Percentiles rank a stretch among this genome's conserved stretches.
Evolutionary conservation across 1,140 invertebrate genomes (phyloP).

Genomic region (Drosophila subpulchrella): DNA sequence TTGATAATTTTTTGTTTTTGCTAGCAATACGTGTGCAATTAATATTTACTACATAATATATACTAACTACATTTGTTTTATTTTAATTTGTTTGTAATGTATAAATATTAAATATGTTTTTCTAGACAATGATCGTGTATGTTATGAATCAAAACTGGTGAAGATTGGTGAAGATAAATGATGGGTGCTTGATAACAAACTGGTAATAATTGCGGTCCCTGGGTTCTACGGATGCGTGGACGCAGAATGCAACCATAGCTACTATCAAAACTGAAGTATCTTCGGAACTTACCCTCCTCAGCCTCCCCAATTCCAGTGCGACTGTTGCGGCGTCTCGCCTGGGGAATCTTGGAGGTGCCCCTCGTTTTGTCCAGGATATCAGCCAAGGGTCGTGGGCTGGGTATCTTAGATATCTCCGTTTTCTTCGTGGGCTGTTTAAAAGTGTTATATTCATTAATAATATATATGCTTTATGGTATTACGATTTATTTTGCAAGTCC

Average conservation of each 20-base stretch:
- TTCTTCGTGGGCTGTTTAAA: conserved; percentile 69
- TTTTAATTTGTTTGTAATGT: not conserved
- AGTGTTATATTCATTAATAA: not conserved
- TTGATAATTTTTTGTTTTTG: not conserved
- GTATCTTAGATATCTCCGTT: conserved; percentile 73
- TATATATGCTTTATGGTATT: not conserved
- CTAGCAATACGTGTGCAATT: not conserved
- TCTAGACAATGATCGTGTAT: not conserved
- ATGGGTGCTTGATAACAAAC: conserved; percentile 12
- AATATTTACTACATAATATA: not conserved
- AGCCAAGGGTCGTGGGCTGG: conserved; percentile 76
- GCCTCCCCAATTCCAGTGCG: conserved; percentile 47
- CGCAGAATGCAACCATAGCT: conserved; percentile 52
- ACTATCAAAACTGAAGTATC: conserved; percentile 33
- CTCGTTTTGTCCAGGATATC: conserved; percentile 78
- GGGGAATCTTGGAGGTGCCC: conserved; percentile 70
- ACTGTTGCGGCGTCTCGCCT: conserved; percentile 68
- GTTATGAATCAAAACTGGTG: not conserved
- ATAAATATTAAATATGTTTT: not conserved
- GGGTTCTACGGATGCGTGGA: conserved; percentile 66
- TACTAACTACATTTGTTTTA: not conserved
- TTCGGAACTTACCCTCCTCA: conserved; percentile 72
- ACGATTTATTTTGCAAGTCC: not conserved
- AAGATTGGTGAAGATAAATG: conserved; percentile 1
- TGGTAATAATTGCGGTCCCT: conserved; percentile 54